A percentile compares a stretch with the other conserved stretches of the same genome.
Evolutionary conservation across 2,113 vertebrate species (phyloP).

Genomic region (Pluvialis apricaria): DNA sequence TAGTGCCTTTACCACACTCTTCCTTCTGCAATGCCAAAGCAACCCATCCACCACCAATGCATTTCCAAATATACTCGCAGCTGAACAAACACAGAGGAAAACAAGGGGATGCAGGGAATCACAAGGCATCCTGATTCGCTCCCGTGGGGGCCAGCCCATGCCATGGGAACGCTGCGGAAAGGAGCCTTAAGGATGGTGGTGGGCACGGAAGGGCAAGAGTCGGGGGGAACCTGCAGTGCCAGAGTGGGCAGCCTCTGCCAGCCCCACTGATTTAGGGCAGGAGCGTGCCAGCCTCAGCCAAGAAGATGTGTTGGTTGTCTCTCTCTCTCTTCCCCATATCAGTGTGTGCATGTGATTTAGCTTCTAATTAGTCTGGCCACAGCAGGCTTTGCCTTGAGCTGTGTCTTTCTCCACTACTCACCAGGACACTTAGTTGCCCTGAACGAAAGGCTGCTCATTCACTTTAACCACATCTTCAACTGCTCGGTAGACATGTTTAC

Average conservation of each 20-base stretch:
- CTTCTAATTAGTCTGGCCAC: neutral
- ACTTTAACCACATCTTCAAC: neutral
- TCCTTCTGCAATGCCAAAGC: conserved; percentile 7
- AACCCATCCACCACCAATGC: neutral
- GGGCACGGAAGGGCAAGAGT: neutral
- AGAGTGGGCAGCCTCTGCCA: neutral
- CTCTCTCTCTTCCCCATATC: neutral
- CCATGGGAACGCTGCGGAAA: fast-evolving
- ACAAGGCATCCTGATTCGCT: neutral
- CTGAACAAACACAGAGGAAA: conserved; percentile 43
- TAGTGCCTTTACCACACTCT: neutral
- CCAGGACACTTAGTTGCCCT: neutral
- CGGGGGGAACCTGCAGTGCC: neutral
- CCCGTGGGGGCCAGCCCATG: neutral
- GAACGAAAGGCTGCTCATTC: fast-evolving
- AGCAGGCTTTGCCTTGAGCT: neutral
- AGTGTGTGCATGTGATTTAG: neutral
- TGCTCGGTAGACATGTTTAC: neutral
- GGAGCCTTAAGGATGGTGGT: fast-evolving
- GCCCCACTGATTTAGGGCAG: neutral
- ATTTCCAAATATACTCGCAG: conserved; percentile 54
- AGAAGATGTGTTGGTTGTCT: neutral
- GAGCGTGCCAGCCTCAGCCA: neutral
- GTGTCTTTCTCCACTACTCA: neutral
- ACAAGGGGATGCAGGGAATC: neutral